phyloP scores from a whole-genome alignment of 2,113 vertebrate species.

The Pithys albifrons region DNA sequence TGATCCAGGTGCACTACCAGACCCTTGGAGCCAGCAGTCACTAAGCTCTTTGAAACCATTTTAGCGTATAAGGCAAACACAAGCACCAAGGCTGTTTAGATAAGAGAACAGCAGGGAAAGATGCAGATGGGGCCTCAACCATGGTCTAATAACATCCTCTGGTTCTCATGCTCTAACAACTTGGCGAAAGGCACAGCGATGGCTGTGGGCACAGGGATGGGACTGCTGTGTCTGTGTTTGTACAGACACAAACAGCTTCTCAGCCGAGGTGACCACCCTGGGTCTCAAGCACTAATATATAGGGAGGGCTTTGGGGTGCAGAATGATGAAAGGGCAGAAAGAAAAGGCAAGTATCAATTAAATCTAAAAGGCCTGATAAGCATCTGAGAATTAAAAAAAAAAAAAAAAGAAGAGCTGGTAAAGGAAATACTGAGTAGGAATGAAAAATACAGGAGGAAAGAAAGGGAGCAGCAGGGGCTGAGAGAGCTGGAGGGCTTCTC shows the following conservation, averaged over 20 bases:
- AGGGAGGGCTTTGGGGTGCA: neutral
- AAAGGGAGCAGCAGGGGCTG: neutral
- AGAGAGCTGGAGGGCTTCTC: neutral
- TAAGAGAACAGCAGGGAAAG: conserved; percentile 26
- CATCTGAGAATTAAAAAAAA: neutral
- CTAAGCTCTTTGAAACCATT: neutral
- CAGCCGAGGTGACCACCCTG: neutral
- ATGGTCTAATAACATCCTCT: neutral
- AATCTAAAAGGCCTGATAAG: neutral
- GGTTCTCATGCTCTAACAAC: neutral
- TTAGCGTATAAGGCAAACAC: conserved; percentile 31
- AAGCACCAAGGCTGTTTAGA: neutral
- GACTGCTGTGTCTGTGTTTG: neutral
- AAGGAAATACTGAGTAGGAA: neutral
- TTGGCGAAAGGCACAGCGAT: neutral
- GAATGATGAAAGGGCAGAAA: neutral
- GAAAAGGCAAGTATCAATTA: neutral
- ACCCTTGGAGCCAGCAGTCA: neutral
- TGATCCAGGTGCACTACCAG: neutral
- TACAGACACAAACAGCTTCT: neutral
- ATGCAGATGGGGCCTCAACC: neutral
- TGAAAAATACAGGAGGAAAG: neutral
- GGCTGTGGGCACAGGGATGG: neutral
- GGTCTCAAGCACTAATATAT: neutral
- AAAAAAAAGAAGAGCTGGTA: neutral